A percentile compares a stretch with the other conserved stretches of the same genome.
Conservation (phyloP, 2,797 vertebrate genomes). For the Arnoldichthys spilopterus region DNA sequence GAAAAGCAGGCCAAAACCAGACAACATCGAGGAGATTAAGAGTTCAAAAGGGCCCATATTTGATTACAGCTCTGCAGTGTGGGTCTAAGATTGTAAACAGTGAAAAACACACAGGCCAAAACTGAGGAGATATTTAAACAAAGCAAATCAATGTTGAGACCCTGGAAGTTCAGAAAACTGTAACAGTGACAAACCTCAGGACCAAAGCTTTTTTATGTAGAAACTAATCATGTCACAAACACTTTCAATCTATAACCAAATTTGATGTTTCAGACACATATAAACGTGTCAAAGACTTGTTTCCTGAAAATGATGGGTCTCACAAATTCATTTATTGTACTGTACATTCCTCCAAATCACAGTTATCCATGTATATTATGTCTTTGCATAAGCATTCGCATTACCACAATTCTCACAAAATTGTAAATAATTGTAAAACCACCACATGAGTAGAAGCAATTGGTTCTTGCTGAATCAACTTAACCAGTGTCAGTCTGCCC, state of each 20-base stretch:
- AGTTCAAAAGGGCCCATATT: conserved; percentile 58
- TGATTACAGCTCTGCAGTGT: conserved; percentile 84
- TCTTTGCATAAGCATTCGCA: neutral
- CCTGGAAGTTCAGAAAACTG: neutral
- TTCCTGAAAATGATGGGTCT: neutral
- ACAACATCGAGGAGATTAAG: conserved; percentile 43
- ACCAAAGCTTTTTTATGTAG: conserved; percentile 1
- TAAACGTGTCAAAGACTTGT: too few species aligned
- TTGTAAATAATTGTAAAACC: neutral
- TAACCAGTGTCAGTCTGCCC: conserved; percentile 24
- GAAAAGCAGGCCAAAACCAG: conserved; percentile 57
- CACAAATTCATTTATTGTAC: neutral
- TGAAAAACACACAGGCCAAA: conserved; percentile 23
- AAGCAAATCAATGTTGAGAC: neutral
- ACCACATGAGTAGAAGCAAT: neutral
- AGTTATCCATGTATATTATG: neutral
- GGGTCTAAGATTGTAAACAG: conserved; percentile 75
- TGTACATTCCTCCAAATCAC: conserved; percentile 11
- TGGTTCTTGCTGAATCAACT: conserved; percentile 28
- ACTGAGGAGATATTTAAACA: conserved; percentile 2
- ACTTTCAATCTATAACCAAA: neutral
- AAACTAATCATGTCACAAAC: too few species aligned
- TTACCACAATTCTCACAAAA: neutral
- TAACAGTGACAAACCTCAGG: conserved; percentile 19
- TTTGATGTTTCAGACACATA: conserved; percentile 14